A percentile compares a stretch with the other conserved stretches of the same genome.
Evolutionary conservation across 2,113 vertebrate genomes (phyloP).

Genomic region (Raja brachyura): DNA sequence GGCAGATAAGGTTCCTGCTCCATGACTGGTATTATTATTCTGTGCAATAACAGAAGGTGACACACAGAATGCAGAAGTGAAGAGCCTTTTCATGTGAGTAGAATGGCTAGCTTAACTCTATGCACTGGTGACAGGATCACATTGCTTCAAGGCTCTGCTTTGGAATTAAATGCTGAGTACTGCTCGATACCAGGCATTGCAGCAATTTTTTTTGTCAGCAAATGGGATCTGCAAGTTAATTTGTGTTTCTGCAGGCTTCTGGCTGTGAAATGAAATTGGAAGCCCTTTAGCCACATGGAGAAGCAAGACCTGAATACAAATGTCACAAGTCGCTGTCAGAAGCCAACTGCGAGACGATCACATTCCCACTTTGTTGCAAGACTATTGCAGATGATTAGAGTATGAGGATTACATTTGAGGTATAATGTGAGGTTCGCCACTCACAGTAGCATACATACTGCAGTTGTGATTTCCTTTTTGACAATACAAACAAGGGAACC

Average conservation of each 20-base stretch:
- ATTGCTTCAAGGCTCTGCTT: slow-evolving; percentile 51
- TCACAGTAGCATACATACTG: slow-evolving; percentile 45
- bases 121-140: slow-evolving; percentile 44
- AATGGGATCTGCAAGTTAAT: slow-evolving; percentile 69
- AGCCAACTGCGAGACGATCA: slow-evolving; percentile 58
- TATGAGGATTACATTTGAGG: slow-evolving; percentile 47
- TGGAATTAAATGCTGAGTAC: slow-evolving; percentile 56
- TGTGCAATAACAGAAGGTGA: slow-evolving; percentile 46
- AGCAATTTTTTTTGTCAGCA: slow-evolving; percentile 56
- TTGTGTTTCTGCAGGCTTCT: slow-evolving; percentile 65
- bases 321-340: slow-evolving; percentile 60
- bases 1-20: slow-evolving; percentile 38
- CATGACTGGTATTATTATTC: slow-evolving; percentile 40
- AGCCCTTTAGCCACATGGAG: slow-evolving; percentile 66
- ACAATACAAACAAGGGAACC: slow-evolving; percentile 47
- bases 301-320: slow-evolving; percentile 65
- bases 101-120: slow-evolving; percentile 46
- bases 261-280: slow-evolving; percentile 71
- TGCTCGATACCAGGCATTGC: slow-evolving; percentile 56
- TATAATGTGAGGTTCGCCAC: slow-evolving; percentile 57
- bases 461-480: slow-evolving; percentile 65
- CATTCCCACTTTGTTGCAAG: slow-evolving; percentile 53
- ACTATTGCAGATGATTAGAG: slow-evolving; percentile 64
- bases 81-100: slow-evolving; percentile 46
- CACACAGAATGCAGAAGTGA: slow-evolving; percentile 43